A percentile compares a stretch with the other conserved stretches of the same genome.
Conservation (phyloP, 2,888 invertebrate genomes). For the Arge pagana region DNA sequence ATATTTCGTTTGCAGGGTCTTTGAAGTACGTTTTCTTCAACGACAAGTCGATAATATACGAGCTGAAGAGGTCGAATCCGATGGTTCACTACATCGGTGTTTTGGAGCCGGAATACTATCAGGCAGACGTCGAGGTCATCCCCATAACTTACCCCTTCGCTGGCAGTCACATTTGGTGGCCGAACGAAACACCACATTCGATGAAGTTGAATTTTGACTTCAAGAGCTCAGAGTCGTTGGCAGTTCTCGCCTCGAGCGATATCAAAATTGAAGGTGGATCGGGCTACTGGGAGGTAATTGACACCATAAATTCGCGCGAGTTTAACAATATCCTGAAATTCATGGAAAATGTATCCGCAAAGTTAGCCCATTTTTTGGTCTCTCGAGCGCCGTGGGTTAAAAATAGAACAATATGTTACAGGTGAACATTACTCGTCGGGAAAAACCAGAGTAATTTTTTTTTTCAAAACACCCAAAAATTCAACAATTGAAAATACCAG, state of each 20-base stretch:
- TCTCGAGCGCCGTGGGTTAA: too few species aligned
- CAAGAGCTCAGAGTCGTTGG: slow-evolving; percentile 81
- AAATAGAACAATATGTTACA: too few species aligned
- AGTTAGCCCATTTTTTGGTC: too few species aligned
- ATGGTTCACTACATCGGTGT: slow-evolving; percentile 83
- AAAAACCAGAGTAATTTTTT: too few species aligned
- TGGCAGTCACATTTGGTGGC: slow-evolving; percentile 90
- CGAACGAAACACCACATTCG: slow-evolving; percentile 73
- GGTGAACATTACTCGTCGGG: too few species aligned
- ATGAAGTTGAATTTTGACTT: slow-evolving; percentile 84
- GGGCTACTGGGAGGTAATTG: slow-evolving; percentile 85
- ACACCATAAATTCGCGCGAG: too few species aligned
- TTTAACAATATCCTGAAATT: too few species aligned
- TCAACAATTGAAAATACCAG: too few species aligned
- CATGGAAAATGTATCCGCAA: too few species aligned
- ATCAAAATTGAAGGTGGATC: slow-evolving; percentile 72
- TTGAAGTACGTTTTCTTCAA: slow-evolving; percentile 92
- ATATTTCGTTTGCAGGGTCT: slow-evolving; percentile 72
- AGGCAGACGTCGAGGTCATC: slow-evolving; percentile 82
- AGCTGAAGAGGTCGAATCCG: slow-evolving; percentile 81
- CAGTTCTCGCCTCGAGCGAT: slow-evolving; percentile 84
- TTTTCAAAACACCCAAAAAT: too few species aligned
- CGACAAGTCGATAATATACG: slow-evolving; percentile 88
- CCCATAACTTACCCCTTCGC: slow-evolving; percentile 91
- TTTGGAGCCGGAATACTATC: slow-evolving; percentile 81